phyloP scores from a whole-genome alignment of 2,888 invertebrate genomes.

The Aspidiotus rigidus region DNA sequence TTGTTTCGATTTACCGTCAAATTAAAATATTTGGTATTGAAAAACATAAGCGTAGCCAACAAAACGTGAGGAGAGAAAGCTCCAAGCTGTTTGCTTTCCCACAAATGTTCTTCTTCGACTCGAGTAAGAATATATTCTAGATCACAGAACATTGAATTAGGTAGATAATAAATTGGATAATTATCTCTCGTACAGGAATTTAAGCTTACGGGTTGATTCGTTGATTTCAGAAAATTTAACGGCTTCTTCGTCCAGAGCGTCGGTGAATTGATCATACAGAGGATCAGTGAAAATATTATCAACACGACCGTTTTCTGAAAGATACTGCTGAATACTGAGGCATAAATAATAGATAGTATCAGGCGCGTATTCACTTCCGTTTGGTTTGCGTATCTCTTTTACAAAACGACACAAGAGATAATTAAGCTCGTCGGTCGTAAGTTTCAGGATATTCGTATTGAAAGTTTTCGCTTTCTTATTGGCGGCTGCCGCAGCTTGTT shows the following conservation, averaged over 20 bases:
- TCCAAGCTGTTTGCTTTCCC: constrained; percentile 92
- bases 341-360: constrained; percentile 92
- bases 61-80: constrained; percentile 91
- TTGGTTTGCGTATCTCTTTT: constrained; percentile 85
- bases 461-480: constrained; percentile 62
- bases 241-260: constrained; percentile 66
- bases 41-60: constrained; percentile 87
- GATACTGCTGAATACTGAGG: constrained; percentile 85
- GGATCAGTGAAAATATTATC: constrained; percentile 93
- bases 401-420: constrained; percentile 83
- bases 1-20: constrained; percentile 60
- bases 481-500: constrained; percentile 45
- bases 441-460: constrained; percentile 77
- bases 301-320: constrained; percentile 85
- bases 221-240: constrained; percentile 65
- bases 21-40: constrained; percentile 93
- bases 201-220: constrained; percentile 66
- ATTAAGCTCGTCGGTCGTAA: constrained; percentile 83
- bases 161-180: neutral
- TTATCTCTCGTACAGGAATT: constrained; percentile 38
- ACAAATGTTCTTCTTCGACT: constrained; percentile 90
- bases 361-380: constrained; percentile 83
- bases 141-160: no score
- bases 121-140: constrained; percentile 81
- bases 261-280: constrained; percentile 85